Evolutionary conservation across 2,888 invertebrate species (phyloP), one percentile per base, ranked within the genome.

Genomic region (Leptinotarsa tumamoca): DNA sequence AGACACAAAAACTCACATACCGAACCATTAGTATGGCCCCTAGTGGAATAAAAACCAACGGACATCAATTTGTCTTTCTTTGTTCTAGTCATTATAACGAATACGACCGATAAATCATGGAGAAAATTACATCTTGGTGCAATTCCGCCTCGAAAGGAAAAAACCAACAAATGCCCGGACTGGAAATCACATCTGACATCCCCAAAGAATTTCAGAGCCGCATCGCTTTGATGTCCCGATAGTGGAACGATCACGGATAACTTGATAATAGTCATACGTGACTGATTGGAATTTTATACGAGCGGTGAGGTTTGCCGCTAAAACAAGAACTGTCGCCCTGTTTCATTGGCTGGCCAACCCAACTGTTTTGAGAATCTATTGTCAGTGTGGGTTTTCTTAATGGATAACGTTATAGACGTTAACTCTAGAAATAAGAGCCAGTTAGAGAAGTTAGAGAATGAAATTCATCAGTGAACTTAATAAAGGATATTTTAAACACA

Each of bases 71-170:
- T 70, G 58, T 70, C 70, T 70, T 58, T 70, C 70, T 70, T 70
- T 70, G 70, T 70, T 58, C 70, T 61, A 51, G 70, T 70, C 70
- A 58, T 70, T 70, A 58, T 70, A 58, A 70, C 49, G 58, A 49
- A 70, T 70, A 58, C 58, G 70, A 54, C 54, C 70, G 58, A 70
- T 70, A 70, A 43, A 70, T 70, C 70, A 70, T 73, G 73, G 71
- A 74, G 66, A 71, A 66, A 68, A 68, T 68, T 68, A 51, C 23
- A 43, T 71, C 61, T 43, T 51, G 18, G 33, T 71, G 71, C 54
- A 66, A 71, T 61, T 71, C 52, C 67, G 54, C 23, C 27, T 43
- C 17, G 43, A 66, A 52, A 54, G 54, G 50, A 66, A 71, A 71
- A 71, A 71, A 58, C 18, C 66, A 52, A 71, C 54, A 71, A 66